Evolutionary conservation across 2,888 invertebrate species (phyloP).

Genomic region (Seira musarum): DNA sequence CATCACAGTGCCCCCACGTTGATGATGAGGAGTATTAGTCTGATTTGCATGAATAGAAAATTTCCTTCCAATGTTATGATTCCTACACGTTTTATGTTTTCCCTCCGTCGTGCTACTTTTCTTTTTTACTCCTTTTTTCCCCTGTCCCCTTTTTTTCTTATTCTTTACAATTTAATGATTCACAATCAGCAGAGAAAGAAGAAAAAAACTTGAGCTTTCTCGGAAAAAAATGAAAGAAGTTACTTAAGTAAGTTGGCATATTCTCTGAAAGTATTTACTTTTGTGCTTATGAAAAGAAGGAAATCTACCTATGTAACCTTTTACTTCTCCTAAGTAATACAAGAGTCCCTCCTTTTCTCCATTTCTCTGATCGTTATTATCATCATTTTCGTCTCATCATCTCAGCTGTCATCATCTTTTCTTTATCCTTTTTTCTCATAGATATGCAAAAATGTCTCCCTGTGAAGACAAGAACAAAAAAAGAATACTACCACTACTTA

Average conservation of each 20-base stretch:
- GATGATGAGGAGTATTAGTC: constrained; percentile 51
- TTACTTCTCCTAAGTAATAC: constrained; percentile 40
- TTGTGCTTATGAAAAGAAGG: constrained; percentile 6
- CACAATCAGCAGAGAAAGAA: constrained; percentile 45
- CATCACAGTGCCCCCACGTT: constrained; percentile 29
- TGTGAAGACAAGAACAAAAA: background rate
- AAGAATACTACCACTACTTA: too few species aligned
- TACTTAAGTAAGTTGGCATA: constrained; percentile 13
- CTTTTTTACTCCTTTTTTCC: constrained; percentile 3
- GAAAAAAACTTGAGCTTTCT: constrained; percentile 32
- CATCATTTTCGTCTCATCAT: constrained; percentile 49
- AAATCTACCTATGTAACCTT: constrained; percentile 34
- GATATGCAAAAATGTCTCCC: constrained; percentile 41
- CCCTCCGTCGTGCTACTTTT: background rate
- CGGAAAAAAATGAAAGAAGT: constrained; percentile 8
- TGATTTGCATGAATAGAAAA: constrained; percentile 59
- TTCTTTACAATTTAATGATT: constrained; percentile 57
- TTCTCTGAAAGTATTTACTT: constrained; percentile 21
- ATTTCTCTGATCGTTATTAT: constrained; percentile 45
- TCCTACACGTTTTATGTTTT: constrained; percentile 41
- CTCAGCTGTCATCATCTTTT: constrained; percentile 54
- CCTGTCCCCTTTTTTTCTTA: constrained; percentile 1
- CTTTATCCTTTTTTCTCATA: constrained; percentile 53
- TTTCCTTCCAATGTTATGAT: constrained; percentile 57
- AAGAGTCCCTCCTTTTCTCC: constrained; percentile 36